Conservation (phyloP, 64 coral and sea anemone species). For the Montipora efflorescens region DNA sequence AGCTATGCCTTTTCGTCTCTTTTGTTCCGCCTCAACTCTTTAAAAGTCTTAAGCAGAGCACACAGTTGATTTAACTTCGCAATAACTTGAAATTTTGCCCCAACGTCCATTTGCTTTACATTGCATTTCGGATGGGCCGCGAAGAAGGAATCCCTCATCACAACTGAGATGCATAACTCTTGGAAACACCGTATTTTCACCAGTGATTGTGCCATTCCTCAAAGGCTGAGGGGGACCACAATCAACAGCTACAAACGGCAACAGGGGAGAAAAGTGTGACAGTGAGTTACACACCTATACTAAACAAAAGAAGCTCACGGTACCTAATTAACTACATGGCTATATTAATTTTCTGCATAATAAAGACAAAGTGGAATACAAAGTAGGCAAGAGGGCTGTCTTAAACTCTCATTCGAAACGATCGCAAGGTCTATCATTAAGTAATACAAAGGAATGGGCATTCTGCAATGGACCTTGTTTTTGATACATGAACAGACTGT, state of each 20-base stretch:
- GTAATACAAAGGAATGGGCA: too few relatives aligned
- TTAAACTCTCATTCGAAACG: too few relatives aligned
- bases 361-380: too few relatives aligned
- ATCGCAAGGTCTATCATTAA: too few relatives aligned
- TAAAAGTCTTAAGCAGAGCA: neutral
- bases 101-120: conserved; percentile 40
- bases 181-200: conserved; percentile 51
- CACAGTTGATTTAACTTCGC: neutral
- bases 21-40: too few relatives aligned
- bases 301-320: neutral
- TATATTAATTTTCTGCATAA: too few relatives aligned
- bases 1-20: neutral
- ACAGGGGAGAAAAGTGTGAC: too few relatives aligned
- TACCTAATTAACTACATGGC: too few relatives aligned
- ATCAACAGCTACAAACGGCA: neutral
- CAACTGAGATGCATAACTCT: conserved; percentile 42
- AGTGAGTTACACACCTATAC: neutral
- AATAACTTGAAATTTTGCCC: conserved; percentile 20
- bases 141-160: conserved; percentile 58
- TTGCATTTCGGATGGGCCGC: conserved; percentile 10
- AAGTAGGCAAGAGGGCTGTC: too few relatives aligned
- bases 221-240: conserved; percentile 24
- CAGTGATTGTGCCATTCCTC: conserved; percentile 48
- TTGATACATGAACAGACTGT: too few relatives aligned
- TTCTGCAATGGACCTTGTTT: too few relatives aligned